These are phyloP conservation scores for Pelagia noctiluca DNA, from an alignment of 30 jellyfish, hydroid and myxozoan species.

Conservation along the genomic window DNA sequence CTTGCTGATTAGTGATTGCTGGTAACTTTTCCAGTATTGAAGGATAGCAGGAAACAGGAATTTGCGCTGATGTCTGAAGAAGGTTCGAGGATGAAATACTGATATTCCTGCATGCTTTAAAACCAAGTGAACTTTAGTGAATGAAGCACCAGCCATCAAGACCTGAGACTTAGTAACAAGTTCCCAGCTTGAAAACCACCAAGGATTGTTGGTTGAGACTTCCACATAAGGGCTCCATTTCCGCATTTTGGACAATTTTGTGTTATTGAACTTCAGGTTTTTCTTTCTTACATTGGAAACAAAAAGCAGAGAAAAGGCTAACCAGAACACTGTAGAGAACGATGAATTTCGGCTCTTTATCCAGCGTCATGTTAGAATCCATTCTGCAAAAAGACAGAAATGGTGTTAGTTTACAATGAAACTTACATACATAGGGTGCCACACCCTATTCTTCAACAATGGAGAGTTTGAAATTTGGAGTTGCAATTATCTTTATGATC, in stretches of 20 bases:
- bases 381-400: conserved; percentile 32
- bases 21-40: conserved; percentile 29
- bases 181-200: conserved; percentile 62
- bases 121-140: conserved; percentile 36
- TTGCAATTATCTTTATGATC: too few species aligned
- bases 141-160: conserved; percentile 48
- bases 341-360: conserved; percentile 38
- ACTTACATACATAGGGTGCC: too few species aligned
- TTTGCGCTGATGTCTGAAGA: conserved; percentile 42
- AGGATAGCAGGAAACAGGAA: conserved; percentile 42
- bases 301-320: conserved; percentile 35
- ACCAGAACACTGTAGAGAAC: conserved; percentile 49
- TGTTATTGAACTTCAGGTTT: conserved; percentile 11
- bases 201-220: conserved; percentile 18
- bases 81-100: conserved; percentile 26
- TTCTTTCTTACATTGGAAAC: conserved; percentile 40
- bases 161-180: conserved; percentile 30
- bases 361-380: conserved; percentile 22
- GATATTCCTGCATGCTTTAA: conserved; percentile 60
- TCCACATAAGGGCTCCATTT: conserved; percentile 26
- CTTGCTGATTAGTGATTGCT: neutral
- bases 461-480: too few species aligned
- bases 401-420: too few species aligned
- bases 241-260: conserved; percentile 37
- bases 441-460: too few species aligned